Percentiles rank a stretch among this genome's conserved stretches.
Conservation (phyloP, 23 tunicate species). For the Styela clava region DNA sequence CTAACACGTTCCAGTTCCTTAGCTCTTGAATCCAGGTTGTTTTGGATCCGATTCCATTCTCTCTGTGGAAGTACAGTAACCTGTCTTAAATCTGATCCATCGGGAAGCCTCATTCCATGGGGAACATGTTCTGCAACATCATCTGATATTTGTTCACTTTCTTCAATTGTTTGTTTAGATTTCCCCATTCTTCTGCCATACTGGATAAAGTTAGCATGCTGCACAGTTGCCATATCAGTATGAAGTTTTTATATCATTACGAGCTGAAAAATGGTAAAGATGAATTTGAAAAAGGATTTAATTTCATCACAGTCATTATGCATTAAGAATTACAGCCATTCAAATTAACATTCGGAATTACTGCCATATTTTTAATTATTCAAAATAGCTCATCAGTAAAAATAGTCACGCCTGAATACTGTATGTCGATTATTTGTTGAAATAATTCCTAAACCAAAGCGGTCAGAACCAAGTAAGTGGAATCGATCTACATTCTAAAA, state of each 20-base stretch:
- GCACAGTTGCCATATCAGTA: conserved; percentile 81
- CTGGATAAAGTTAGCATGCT: conserved; percentile 87
- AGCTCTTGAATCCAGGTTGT: conserved; percentile 42
- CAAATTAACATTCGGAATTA: too few species aligned
- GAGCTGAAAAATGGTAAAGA: not conserved
- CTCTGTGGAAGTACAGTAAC: conserved; percentile 67
- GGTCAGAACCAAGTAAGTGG: too few species aligned
- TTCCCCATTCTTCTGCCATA: conserved; percentile 85
- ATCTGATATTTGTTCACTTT: not conserved
- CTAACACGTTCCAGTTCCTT: conserved; percentile 42
- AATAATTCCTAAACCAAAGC: too few species aligned
- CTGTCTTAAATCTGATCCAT: conserved; percentile 61
- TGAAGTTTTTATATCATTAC: not conserved
- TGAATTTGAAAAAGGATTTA: too few species aligned
- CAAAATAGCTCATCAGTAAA: too few species aligned
- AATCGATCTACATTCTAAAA: too few species aligned
- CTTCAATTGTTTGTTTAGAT: conserved; percentile 26
- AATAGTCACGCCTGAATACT: too few species aligned
- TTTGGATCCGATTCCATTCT: conserved; percentile 84
- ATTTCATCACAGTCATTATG: too few species aligned
- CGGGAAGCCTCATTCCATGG: conserved; percentile 29
- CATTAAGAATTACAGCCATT: too few species aligned
- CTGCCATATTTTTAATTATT: too few species aligned
- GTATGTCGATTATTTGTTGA: too few species aligned
- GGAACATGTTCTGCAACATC: not conserved